Conservation (phyloP, 2,113 vertebrate genomes). For the Stegostoma tigrinum region DNA sequence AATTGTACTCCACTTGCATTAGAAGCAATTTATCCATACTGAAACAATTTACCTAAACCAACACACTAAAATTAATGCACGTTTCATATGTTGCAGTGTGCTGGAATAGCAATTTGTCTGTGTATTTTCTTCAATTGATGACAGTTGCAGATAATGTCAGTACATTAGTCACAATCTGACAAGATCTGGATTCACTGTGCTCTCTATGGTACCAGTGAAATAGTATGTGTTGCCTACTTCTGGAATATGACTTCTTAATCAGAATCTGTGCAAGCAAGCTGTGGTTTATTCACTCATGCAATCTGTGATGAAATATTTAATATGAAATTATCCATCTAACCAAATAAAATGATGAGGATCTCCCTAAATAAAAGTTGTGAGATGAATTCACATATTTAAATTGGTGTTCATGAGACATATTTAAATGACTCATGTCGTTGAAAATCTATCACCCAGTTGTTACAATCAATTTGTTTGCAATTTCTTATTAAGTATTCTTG, state of each 20-base stretch:
- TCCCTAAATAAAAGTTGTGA: neutral
- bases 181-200: neutral
- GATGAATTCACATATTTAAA: neutral
- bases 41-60: neutral
- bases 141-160: neutral
- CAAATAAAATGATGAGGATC: neutral
- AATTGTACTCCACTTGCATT: neutral
- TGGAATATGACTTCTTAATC: neutral
- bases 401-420: neutral
- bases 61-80: slow-evolving; percentile 9
- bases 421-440: neutral
- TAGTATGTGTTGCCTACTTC: neutral
- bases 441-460: neutral
- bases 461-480: neutral
- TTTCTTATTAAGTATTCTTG: neutral
- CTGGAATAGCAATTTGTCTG: neutral
- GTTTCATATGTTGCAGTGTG: neutral
- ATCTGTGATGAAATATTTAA: neutral
- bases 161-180: slow-evolving; percentile 11
- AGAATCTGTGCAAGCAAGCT: neutral
- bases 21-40: neutral
- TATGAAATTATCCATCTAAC: neutral
- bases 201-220: neutral
- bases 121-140: neutral
- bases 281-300: neutral